A percentile compares a stretch with the other conserved stretches of the same genome.
phyloP scores from a whole-genome alignment of 2,797 vertebrate genomes.

The Artibeus jamaicensis region DNA sequence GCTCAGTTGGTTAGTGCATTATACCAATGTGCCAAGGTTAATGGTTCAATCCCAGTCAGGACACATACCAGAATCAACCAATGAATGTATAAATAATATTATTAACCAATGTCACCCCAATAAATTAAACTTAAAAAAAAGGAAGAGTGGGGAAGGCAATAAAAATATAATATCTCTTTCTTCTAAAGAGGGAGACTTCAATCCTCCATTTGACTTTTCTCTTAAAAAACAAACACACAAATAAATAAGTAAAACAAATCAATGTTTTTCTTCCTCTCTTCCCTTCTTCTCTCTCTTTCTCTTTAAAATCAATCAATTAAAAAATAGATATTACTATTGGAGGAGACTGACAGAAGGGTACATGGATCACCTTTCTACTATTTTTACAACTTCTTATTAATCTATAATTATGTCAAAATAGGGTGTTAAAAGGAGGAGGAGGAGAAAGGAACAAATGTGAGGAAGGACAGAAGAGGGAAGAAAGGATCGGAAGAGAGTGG shows the following conservation, averaged over 20 bases:
- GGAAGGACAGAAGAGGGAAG: background rate
- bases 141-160: background rate
- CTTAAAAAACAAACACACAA: background rate
- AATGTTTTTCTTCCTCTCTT: background rate
- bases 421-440: background rate
- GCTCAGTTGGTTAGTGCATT: too few species aligned
- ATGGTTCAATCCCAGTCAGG: background rate
- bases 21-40: too few species aligned
- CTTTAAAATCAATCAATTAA: background rate
- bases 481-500: background rate
- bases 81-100: background rate
- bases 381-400: background rate
- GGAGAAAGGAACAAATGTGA: background rate
- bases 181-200: background rate
- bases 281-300: background rate
- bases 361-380: background rate
- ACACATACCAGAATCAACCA: background rate
- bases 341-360: background rate
- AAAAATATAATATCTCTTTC: background rate
- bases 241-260: background rate
- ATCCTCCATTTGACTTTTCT: background rate
- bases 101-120: background rate
- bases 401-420: slow-evolving; percentile 26
- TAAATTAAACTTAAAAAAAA: background rate
- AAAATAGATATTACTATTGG: background rate